Conservation (phyloP, 2,113 vertebrate genomes). For the Macrotus californicus region DNA sequence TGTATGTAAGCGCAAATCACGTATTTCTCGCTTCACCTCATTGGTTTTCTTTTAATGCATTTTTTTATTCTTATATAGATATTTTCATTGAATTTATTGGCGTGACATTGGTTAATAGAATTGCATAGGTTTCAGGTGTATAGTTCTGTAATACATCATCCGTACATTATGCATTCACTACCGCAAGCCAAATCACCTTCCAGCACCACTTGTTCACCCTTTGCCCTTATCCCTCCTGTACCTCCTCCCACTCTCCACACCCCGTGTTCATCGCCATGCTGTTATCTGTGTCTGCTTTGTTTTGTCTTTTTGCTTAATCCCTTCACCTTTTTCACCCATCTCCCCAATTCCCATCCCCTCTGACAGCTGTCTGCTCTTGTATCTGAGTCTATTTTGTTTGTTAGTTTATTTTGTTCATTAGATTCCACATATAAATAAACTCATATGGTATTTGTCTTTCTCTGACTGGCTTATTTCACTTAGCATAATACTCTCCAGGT, state of each 20-base stretch:
- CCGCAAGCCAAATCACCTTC: background rate
- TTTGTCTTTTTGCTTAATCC: background rate
- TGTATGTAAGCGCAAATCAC: background rate
- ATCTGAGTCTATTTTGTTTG: background rate
- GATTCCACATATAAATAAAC: background rate
- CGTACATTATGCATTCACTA: background rate
- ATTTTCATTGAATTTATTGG: background rate
- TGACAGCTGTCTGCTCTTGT: background rate
- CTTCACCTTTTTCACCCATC: background rate
- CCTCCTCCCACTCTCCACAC: background rate
- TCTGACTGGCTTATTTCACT: background rate
- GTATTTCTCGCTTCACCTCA: background rate
- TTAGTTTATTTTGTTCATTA: background rate
- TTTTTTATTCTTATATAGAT: background rate
- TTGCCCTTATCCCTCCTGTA: background rate
- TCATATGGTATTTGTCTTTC: background rate
- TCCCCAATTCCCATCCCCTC: background rate
- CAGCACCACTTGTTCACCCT: background rate
- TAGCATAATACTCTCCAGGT: background rate
- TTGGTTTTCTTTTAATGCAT: background rate
- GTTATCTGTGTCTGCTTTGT: background rate
- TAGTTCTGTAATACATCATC: background rate
- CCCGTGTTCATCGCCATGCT: background rate
- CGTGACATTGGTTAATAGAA: background rate
- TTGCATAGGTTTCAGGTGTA: background rate